phyloP scores from a whole-genome alignment of 2,888 invertebrate species.

The Ophion costatus region DNA sequence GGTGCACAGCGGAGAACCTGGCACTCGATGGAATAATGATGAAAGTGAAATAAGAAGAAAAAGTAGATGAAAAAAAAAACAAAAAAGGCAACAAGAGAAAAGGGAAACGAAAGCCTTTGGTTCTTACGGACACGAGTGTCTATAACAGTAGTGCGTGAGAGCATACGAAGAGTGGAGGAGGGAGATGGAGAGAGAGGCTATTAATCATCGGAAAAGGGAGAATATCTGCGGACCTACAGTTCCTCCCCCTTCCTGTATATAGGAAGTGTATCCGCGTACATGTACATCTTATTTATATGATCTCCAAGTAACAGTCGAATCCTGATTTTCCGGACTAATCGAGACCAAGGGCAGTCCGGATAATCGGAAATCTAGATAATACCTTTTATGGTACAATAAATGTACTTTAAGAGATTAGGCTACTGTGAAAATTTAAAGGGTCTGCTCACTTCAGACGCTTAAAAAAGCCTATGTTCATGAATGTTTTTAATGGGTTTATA shows the following conservation, averaged over 20 bases:
- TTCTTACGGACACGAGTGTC: not conserved
- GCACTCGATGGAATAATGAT: slow-evolving; percentile 1
- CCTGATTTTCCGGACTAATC: too few relatives aligned
- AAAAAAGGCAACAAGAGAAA: not conserved
- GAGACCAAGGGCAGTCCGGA: too few relatives aligned
- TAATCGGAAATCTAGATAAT: too few relatives aligned
- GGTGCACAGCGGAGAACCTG: slow-evolving; percentile 17
- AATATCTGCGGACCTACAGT: slow-evolving; percentile 23
- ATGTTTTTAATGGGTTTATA: too few relatives aligned
- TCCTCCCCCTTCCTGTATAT: slow-evolving; percentile 34
- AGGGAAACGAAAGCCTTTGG: slow-evolving; percentile 15
- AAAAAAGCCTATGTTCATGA: too few relatives aligned
- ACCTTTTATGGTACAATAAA: too few relatives aligned
- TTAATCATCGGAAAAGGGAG: slow-evolving; percentile 69
- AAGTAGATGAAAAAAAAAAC: not conserved
- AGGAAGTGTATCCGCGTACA: too few relatives aligned
- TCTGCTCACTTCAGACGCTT: too few relatives aligned
- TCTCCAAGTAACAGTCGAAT: too few relatives aligned
- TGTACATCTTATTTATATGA: too few relatives aligned
- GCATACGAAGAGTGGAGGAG: slow-evolving; percentile 13
- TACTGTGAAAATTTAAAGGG: too few relatives aligned
- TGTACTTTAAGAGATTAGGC: too few relatives aligned
- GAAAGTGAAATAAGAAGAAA: not conserved
- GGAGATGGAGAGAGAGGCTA: slow-evolving; percentile 39
- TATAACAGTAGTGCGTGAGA: slow-evolving; percentile 20